Base-by-base conservation (phyloP, 2,113 vertebrate genomes). In the Vidua chalybeata region DNA sequence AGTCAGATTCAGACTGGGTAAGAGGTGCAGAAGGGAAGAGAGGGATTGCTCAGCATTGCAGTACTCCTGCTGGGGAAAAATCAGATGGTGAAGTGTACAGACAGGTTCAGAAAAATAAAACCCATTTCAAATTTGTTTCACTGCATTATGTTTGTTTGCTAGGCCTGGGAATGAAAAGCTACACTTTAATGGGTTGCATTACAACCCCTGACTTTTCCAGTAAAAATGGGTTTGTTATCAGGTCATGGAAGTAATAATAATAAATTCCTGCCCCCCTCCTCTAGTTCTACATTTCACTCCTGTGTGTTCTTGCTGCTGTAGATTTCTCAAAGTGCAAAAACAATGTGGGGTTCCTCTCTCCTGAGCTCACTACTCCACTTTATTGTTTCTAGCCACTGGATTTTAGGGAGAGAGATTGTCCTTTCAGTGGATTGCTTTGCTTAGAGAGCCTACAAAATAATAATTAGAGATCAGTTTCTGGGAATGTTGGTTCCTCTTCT, bases 141-240 rank as follows among this genome's bases (percentile, higher is more conserved):
- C 21, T 66, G 33, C 26, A 17, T 78, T 78, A 13, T 3, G 58
- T 55, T 72, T 74, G 64, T 48, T 73, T 90, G 28, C 28, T 54
- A 63, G 94, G 46, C 16, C 84, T 90, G 71, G 52, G 82, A 84
- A 89, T 89, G 69, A 69, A 90, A 72, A 87, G 76, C 27, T 84
- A 4, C 27, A 45, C 72, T 84, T 82, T 43, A 87, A 58, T 82
- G 39, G 22, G 14, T 71, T 76, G 43, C 12, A 23, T 71, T 72
- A 22, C 75, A 93, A 84, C 84, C 88, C 31, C 45, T 13, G 82
- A 75, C 18, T 83, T 84, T 39, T 61, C 24, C 49, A 90, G 77
- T 33, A 37, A 87, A 83, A 92, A 46, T 55, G 22, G 77, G 27
- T 97, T 93, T 91, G 48, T 93, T 89, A 67, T 39, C 64, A 91